Evolutionary conservation across 2,797 vertebrate genomes (phyloP).

Genomic region (Crotalus adamanteus): DNA sequence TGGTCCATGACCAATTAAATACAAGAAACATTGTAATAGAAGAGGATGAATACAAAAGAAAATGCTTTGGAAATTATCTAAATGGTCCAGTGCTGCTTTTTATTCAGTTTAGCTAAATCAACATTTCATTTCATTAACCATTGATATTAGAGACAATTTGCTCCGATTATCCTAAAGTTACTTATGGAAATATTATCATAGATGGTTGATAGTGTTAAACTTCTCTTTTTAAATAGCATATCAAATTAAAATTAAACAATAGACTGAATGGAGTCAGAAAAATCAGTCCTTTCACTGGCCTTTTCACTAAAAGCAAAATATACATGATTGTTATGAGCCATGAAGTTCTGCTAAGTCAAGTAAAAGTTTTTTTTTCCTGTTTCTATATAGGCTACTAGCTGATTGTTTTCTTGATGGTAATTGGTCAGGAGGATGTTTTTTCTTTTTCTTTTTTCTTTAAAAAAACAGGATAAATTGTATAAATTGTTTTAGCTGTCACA

Average conservation of each 20-base stretch:
- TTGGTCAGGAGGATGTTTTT: not conserved
- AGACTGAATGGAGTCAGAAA: not conserved
- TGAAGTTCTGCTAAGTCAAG: not conserved
- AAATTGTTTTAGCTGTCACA: not conserved
- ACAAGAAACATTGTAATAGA: not conserved
- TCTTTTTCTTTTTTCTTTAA: not conserved
- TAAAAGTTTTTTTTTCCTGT: not conserved
- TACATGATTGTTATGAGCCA: not conserved
- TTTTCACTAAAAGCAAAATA: no score
- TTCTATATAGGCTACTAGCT: not conserved
- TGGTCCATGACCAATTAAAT: constrained; percentile 32
- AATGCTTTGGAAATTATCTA: not conserved
- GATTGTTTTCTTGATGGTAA: not conserved
- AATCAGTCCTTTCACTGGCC: not conserved
- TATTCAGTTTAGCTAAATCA: constrained; percentile 9
- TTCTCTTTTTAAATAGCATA: not conserved
- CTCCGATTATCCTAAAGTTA: constrained; percentile 10
- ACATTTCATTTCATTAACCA: constrained; percentile 15
- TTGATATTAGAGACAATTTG: not conserved
- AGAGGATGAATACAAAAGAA: not conserved
- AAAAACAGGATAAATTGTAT: not conserved
- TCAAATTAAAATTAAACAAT: constrained; percentile 13
- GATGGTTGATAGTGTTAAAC: not conserved
- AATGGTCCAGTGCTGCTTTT: not conserved
- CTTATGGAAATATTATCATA: not conserved